These are phyloP conservation scores for Stomorhina lunata DNA, from an alignment of 2,888 invertebrate species.

Conservation along the genomic window DNA sequence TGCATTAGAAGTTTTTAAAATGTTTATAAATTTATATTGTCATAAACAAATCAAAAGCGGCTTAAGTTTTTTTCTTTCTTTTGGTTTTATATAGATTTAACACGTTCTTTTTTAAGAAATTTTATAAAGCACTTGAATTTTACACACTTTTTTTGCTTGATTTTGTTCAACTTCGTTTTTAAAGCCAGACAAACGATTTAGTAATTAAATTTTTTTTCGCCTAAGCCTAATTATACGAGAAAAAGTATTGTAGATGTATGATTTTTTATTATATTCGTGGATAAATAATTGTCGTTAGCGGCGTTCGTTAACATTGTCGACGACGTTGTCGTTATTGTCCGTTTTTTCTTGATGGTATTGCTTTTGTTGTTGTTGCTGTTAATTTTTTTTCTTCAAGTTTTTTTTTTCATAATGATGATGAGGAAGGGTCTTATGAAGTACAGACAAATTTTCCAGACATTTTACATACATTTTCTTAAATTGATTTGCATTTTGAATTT, in stretches of 20 bases:
- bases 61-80: constrained; percentile 10
- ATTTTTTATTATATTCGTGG: constrained; percentile 57
- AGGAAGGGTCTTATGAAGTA: constrained; percentile 73
- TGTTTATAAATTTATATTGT: neutral
- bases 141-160: neutral
- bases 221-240: constrained; percentile 37
- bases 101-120: neutral
- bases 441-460: constrained; percentile 69
- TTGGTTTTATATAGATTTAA: neutral
- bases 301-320: constrained; percentile 63
- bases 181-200: constrained; percentile 19
- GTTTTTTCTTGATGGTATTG: constrained; percentile 45
- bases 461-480: neutral
- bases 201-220: constrained; percentile 34
- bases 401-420: constrained; percentile 21
- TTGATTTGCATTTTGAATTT: neutral
- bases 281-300: constrained; percentile 62
- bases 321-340: constrained; percentile 59
- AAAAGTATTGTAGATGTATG: constrained; percentile 27
- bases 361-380: constrained; percentile 52
- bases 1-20: neutral
- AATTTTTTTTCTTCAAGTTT: constrained; percentile 43
- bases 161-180: constrained; percentile 6
- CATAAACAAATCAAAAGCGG: constrained; percentile 17
- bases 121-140: neutral